Evolutionary conservation across 2,797 vertebrate genomes (phyloP), one percentile per base, ranked within the genome.

Genomic region (Miichthys miiuy): DNA sequence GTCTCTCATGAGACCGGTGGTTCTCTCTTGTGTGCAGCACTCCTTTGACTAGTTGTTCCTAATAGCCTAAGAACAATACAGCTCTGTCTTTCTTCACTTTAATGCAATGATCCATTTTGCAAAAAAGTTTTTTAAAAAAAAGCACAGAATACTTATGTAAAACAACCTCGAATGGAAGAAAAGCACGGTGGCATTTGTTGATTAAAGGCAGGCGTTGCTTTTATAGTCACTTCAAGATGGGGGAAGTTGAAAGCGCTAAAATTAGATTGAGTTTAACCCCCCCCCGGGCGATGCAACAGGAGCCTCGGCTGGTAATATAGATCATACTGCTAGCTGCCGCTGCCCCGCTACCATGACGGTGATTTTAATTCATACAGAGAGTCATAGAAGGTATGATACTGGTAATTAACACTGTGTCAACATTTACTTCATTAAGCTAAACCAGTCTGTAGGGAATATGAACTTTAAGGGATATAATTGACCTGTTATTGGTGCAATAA

Each of bases 361-460:
- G 78, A 62, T 62, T 77, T 78, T 75, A 85, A 84, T 81, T 68
- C 70, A 66, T 47, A 42, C 41, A 2, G 56, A 72, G 47, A 58
- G 68, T 42, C 5, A 23, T 8, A 12, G 68, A 75, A 20, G 44
- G 79, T 88, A 64, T 73, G 57, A 72, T 5, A 64, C 54, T 41
- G 23, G 76, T 71, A 80, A 85, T 89, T 87, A 85, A 73, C 65
- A 64, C 58, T 5, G 41, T 48, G 80, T 80, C 84, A 81, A 75
- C 72, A 72, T 82, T 86, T 81, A 80, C 63, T 18, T 30, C 48
- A 81, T 62, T 55, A 8, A 62, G 51, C 47, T 58, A 67, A 82
- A 85, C 47, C 56, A 64, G 61, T 55, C 25, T 13, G 52, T 44
- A 46, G 68, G 65, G 38, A 80, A 72, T 34, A 17, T 65, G 1